phyloP scores from a whole-genome alignment of 2,113 vertebrate genomes.

The Grus americana region DNA sequence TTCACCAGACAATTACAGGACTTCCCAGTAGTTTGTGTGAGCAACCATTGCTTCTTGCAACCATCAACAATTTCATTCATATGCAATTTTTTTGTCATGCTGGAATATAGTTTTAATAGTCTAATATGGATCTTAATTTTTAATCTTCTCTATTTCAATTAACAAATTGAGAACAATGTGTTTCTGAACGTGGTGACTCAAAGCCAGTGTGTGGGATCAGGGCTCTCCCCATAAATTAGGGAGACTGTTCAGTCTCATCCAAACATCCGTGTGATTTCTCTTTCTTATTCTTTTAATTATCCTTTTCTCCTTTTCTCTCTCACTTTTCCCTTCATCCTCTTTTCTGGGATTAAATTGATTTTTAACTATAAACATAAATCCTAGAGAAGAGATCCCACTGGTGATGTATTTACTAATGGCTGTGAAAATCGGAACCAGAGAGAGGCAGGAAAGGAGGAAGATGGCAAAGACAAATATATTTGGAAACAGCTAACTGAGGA shows the following conservation, averaged over 20 bases:
- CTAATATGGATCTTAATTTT: not conserved
- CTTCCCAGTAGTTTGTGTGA: not conserved
- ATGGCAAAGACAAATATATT: constrained; percentile 62
- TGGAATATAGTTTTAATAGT: not conserved
- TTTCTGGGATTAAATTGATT: constrained; percentile 19
- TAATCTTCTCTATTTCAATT: not conserved
- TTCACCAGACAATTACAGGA: not conserved
- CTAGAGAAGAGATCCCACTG: constrained; percentile 7
- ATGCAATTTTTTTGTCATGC: not conserved
- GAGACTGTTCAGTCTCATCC: not conserved
- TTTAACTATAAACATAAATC: constrained; percentile 53
- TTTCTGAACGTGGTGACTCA: not conserved
- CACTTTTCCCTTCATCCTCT: not conserved
- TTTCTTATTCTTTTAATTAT: not conserved
- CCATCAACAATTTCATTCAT: not conserved
- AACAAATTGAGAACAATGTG: not conserved
- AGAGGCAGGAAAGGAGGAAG: constrained; percentile 28
- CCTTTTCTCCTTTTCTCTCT: not conserved
- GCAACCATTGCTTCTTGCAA: not conserved
- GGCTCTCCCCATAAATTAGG: not conserved
- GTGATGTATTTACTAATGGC: constrained; percentile 36
- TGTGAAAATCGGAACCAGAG: constrained; percentile 66
- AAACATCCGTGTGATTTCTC: not conserved
- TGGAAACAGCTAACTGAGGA: constrained; percentile 45
- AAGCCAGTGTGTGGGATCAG: not conserved